Evolutionary conservation across 2,113 vertebrate species (phyloP).

Genomic region (Eudorcas thomsonii): DNA sequence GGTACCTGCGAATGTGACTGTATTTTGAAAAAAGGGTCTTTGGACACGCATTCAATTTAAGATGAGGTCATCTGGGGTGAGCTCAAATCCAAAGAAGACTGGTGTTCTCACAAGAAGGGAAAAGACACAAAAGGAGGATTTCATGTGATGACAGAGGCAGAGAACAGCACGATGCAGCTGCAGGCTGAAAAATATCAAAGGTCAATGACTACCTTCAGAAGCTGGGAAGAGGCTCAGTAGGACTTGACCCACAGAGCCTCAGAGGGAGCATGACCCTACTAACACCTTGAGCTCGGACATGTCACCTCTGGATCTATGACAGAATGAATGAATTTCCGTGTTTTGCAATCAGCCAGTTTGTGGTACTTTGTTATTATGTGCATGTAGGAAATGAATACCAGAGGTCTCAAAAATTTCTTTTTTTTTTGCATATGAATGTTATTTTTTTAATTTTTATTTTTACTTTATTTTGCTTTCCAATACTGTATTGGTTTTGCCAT

Average conservation of each 20-base stretch:
- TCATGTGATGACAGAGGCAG: not conserved
- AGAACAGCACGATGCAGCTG: not conserved
- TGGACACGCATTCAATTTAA: not conserved
- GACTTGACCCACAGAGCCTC: not conserved
- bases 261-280: not conserved
- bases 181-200: not conserved
- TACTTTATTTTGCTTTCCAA: too few species aligned
- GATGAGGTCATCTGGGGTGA: not conserved
- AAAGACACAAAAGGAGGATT: not conserved
- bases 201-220: not conserved
- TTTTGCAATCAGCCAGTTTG: not conserved
- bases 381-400: not conserved
- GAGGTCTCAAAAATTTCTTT: not conserved
- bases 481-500: too few species aligned
- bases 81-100: not conserved
- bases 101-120: not conserved
- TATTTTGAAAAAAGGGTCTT: not conserved
- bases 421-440: too few species aligned
- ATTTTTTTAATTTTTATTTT: too few species aligned
- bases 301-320: not conserved
- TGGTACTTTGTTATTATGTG: not conserved
- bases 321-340: not conserved
- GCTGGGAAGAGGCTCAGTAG: not conserved
- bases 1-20: not conserved
- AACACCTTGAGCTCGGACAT: not conserved